Evolutionary conservation across 2,113 vertebrate species (phyloP).

Genomic region (Lichenostomus cassidix): DNA sequence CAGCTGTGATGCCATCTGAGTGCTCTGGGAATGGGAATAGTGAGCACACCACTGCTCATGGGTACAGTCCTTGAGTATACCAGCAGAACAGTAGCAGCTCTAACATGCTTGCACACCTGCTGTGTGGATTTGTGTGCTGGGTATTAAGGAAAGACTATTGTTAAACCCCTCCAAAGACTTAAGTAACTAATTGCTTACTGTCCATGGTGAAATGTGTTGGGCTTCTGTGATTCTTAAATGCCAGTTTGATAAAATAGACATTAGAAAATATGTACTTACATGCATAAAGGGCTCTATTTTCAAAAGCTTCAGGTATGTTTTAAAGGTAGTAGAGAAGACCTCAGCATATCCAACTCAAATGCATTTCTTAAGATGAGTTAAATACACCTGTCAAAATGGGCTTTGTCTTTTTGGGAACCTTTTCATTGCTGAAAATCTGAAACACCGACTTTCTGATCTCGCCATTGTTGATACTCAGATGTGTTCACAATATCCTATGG

Average conservation of each 20-base stretch:
- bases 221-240: not conserved
- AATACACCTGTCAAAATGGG: not conserved
- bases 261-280: not conserved
- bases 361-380: not conserved
- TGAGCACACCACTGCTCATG: fast-evolving
- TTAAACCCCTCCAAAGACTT: not conserved
- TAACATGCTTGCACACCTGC: not conserved
- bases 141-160: not conserved
- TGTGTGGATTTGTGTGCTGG: not conserved
- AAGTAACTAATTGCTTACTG: not conserved
- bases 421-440: not conserved
- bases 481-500: not conserved
- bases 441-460: not conserved
- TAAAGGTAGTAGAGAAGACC: not conserved
- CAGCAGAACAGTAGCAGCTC: not conserved
- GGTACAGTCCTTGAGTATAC: not conserved
- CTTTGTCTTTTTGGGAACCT: not conserved
- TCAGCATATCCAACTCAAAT: not conserved
- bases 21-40: not conserved
- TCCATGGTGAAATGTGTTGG: not conserved
- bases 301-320: not conserved
- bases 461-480: not conserved
- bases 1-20: not conserved
- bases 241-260: not conserved
- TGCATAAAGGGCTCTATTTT: not conserved